These are phyloP conservation scores for Daubentonia madagascariensis DNA, from an alignment of 2,113 vertebrate genomes.

Conservation along the genomic window DNA sequence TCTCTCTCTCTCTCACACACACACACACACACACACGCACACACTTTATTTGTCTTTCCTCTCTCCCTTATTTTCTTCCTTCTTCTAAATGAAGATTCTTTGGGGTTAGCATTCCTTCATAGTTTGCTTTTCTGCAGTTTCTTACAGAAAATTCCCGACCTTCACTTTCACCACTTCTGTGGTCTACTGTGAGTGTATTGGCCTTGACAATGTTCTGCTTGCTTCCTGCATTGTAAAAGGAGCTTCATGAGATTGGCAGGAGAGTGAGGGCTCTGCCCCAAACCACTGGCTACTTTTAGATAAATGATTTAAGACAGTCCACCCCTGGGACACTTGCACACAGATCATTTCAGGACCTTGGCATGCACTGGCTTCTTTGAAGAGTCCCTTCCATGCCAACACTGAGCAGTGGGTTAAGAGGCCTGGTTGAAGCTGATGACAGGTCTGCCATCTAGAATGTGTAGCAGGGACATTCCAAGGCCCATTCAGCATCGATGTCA, in stretches of 20 bases:
- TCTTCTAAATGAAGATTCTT: not conserved
- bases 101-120: not conserved
- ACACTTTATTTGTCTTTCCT: not conserved
- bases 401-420: not conserved
- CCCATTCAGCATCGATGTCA: accelerated
- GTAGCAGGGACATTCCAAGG: not conserved
- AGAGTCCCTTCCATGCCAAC: slow-evolving; percentile 60
- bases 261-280: not conserved
- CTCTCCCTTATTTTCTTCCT: not conserved
- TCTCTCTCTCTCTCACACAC: not conserved
- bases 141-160: not conserved
- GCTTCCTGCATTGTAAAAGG: not conserved
- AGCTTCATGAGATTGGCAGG: not conserved
- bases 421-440: not conserved
- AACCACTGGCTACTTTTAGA: not conserved
- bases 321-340: not conserved
- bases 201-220: not conserved
- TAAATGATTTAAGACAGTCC: not conserved
- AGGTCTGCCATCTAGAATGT: not conserved
- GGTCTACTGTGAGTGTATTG: not conserved
- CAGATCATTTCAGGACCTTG: slow-evolving; percentile 49
- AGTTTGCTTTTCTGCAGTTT: slow-evolving; percentile 68
- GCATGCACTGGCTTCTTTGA: not conserved
- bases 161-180: slow-evolving; percentile 53
- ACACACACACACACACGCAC: not conserved